Percentiles rank a stretch among this genome's conserved stretches.
Evolutionary conservation across 2,797 vertebrate genomes (phyloP).

Genomic region (Pogonophryne albipinna): DNA sequence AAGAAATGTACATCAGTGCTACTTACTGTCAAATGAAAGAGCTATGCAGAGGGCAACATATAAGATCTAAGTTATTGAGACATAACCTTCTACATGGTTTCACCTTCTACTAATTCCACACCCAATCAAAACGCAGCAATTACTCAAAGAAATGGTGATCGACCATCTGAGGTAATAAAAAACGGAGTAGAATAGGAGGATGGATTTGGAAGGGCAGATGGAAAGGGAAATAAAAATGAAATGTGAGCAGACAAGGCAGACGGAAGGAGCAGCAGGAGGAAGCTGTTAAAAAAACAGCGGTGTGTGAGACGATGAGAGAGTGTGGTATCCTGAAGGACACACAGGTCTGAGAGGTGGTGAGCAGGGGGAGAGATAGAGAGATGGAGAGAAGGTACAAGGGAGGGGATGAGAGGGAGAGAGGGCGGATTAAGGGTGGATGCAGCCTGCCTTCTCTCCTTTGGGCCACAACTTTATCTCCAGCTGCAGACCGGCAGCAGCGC

Average conservation of each 20-base stretch:
- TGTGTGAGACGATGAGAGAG: conserved; percentile 13
- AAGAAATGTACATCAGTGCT: conserved; percentile 2
- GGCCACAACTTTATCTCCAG: conserved; percentile 76
- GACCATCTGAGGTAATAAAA: conserved; percentile 18
- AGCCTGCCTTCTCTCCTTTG: conserved; percentile 56
- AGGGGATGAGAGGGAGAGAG: conserved; percentile 49
- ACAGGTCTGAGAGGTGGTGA: conserved; percentile 55
- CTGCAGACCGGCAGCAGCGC: conserved; percentile 66
- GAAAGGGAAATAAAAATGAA: conserved; percentile 39
- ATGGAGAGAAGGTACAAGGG: conserved; percentile 59
- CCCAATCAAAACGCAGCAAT: background rate
- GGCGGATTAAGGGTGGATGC: conserved; percentile 63
- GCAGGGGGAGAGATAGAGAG: conserved; percentile 56
- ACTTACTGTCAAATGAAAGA: conserved; percentile 4
- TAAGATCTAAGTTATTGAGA: background rate
- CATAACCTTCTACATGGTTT: background rate
- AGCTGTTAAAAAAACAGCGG: background rate
- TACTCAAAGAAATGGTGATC: conserved; percentile 9
- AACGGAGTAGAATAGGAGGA: background rate
- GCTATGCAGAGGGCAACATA: background rate
- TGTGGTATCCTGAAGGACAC: conserved; percentile 48
- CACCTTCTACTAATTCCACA: background rate
- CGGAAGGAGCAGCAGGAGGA: conserved; percentile 25
- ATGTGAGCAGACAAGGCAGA: conserved; percentile 14
- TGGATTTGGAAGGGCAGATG: conserved; percentile 15